Conservation (phyloP, 2,888 invertebrate genomes). For the Xestia sexstrigata region DNA sequence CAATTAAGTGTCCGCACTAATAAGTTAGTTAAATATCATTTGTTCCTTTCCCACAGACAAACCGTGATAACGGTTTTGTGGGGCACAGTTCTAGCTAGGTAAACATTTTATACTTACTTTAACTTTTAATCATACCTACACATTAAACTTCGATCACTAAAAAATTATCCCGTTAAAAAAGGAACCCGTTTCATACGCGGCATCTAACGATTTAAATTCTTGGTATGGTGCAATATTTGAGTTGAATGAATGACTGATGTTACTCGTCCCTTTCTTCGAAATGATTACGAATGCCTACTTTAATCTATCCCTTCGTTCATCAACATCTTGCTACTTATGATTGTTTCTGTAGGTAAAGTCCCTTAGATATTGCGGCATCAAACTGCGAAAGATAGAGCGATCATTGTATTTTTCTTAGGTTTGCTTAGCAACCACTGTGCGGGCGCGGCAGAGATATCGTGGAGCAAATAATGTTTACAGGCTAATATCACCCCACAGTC, state of each 20-base stretch:
- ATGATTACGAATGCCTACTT: neutral
- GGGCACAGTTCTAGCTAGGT: too few species aligned
- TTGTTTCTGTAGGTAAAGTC: conserved; percentile 1
- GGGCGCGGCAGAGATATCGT: neutral
- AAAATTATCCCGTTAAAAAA: too few species aligned
- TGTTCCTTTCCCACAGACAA: too few species aligned
- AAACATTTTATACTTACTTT: too few species aligned
- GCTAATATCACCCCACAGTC: neutral
- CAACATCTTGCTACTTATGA: neutral
- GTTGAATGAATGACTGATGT: conserved; percentile 7
- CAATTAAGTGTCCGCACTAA: too few species aligned
- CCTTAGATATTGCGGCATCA: neutral
- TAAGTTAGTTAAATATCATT: too few species aligned
- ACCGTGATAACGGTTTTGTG: too few species aligned
- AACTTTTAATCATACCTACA: too few species aligned
- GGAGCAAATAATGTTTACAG: neutral
- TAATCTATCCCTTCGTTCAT: conserved; percentile 24
- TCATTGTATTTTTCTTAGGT: neutral
- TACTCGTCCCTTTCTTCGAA: conserved; percentile 30
- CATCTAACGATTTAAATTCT: neutral
- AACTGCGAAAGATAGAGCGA: neutral
- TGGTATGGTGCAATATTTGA: conserved; percentile 8
- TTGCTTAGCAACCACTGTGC: neutral
- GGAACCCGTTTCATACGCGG: neutral
- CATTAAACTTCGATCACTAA: neutral